Evolutionary conservation across 1,140 invertebrate species (phyloP), one percentile per base, ranked within the genome.

Genomic region (Nephila pilipes): DNA sequence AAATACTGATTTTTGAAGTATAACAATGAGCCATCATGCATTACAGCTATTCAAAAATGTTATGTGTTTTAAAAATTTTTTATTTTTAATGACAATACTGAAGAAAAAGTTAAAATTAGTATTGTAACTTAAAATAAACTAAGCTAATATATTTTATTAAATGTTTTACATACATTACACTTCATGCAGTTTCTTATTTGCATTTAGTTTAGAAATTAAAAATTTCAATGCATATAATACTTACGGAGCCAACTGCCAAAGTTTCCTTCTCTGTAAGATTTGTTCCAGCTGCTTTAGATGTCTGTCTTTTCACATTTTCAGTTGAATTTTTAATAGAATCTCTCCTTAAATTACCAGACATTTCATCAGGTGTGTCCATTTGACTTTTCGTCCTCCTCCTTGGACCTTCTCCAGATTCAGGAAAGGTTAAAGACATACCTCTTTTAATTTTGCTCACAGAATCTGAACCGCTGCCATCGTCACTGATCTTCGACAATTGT

Each of bases 221-320:
- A 6, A 46, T 46, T 46, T 46, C 46, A 46, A 1, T 10, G 46
- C 4, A 46, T 65, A 25, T n/a, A 83, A 55, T 83, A 89, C 85
- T 83, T 83, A 93, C 92, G 0, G 92, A 93, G 29, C 92, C 92
- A 83, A 93, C 92, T 89, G 81, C 85, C 87, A 89, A 69, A 2
- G 55, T 1, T 83, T 93, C 92, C 20, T 93, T 93, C 29, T 93
- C 92, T 18, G 87, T 93, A 14, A 93, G 69, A 16, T 89, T 93
- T 8, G 75, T 81, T 38, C 87, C 85, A 29, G 57, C 20, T 22
- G 12, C 83, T 55, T 81, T 83, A 18, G 58, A 18, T 29, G 79
- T 46, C 46, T 91, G 81, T 25, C 14, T 22, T 22, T 36, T 36
- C 12, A 16, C 20, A 1, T 18, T 16, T 54, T 22, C 29, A 25